These are phyloP conservation scores for Pegoplata infirma DNA, from an alignment of 2,888 invertebrate genomes.

Conservation along the genomic window DNA sequence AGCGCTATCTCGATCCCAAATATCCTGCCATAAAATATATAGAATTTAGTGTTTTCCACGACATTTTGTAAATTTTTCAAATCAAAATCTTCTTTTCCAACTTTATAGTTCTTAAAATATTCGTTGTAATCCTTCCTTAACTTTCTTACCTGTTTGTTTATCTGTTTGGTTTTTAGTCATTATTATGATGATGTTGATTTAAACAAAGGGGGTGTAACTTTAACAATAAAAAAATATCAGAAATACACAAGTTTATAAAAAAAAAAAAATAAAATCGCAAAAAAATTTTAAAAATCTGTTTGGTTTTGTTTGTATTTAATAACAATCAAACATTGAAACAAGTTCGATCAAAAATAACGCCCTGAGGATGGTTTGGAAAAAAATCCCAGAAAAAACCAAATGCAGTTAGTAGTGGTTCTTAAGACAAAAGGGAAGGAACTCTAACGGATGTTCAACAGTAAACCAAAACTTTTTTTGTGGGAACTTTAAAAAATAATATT, in stretches of 20 bases:
- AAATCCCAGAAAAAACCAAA: conserved; percentile 1
- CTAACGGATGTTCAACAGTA: too few species aligned
- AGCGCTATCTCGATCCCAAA: too few species aligned
- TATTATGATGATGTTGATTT: conserved; percentile 49
- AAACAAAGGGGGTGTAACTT: conserved; percentile 62
- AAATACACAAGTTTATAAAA: conserved; percentile 11
- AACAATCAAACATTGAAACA: conserved; percentile 75
- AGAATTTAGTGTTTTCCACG: too few species aligned
- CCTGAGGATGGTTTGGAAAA: conserved; percentile 52
- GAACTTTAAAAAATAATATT: too few species aligned
- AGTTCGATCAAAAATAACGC: conserved; percentile 71
- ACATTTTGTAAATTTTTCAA: too few species aligned
- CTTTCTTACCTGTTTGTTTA: not conserved
- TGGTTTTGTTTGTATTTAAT: conserved; percentile 61
- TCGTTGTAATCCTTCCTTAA: too few species aligned
- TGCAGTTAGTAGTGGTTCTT: not conserved
- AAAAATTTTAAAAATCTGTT: conserved; percentile 9
- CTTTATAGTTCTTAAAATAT: too few species aligned
- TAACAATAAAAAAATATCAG: conserved; percentile 53
- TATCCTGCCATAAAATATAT: too few species aligned
- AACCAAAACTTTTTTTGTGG: too few species aligned
- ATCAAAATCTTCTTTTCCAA: too few species aligned
- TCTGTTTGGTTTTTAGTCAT: conserved; percentile 14
- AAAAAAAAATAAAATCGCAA: not conserved
- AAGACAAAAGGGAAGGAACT: not conserved